These are phyloP conservation scores for Calosoma granatense DNA, from an alignment of 1,140 invertebrate species.

Conservation along the genomic window DNA sequence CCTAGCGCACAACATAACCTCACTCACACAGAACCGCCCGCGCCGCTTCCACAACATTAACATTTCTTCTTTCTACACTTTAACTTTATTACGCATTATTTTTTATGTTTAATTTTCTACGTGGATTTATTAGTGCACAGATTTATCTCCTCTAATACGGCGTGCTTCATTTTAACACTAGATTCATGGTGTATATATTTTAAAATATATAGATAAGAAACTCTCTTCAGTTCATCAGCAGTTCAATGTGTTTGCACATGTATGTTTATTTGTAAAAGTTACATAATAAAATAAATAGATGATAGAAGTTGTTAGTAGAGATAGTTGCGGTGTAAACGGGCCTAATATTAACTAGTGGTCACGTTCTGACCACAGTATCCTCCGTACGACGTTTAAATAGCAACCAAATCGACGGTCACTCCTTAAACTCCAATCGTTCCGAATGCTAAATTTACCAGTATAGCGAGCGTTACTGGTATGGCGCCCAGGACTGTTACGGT, in stretches of 20 bases:
- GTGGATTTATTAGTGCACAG: neutral
- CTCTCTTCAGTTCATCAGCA: too few relatives aligned
- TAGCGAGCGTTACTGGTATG: neutral
- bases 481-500: neutral
- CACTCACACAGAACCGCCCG: neutral
- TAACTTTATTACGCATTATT: neutral
- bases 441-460: neutral
- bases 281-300: too few relatives aligned
- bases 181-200: too few relatives aligned
- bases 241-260: too few relatives aligned
- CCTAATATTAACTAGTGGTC: neutral
- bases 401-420: neutral
- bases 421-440: neutral
- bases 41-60: neutral
- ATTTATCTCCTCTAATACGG: too few relatives aligned
- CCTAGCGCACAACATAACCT: neutral
- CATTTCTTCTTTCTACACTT: neutral
- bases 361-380: neutral
- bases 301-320: neutral
- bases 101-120: neutral
- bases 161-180: too few relatives aligned
- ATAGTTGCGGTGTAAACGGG: neutral
- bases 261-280: too few relatives aligned
- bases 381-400: neutral
- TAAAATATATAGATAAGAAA: too few relatives aligned